Evolutionary conservation across 2,113 vertebrate species (phyloP), one percentile per base, ranked within the genome.

Genomic region (Pomatorhinus ruficollis): DNA sequence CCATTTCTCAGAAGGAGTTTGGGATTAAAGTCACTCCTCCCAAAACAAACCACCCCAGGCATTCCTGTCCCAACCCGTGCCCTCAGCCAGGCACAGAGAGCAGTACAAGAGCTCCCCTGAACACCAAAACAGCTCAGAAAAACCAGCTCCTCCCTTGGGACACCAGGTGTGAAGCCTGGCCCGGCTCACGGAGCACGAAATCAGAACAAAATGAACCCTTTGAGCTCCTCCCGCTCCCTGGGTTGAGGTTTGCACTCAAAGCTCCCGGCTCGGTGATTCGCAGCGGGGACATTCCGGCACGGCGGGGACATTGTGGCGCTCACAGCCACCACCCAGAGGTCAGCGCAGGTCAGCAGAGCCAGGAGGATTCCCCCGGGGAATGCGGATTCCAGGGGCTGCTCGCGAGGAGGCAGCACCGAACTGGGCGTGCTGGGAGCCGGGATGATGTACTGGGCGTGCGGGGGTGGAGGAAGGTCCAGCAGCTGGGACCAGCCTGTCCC

Each of bases 371-470:
- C 74, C 47, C 40, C 0, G 2, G 27, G 37, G 19, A 42, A 35
- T 22, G 25, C 39, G 30, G 18, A 15, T 87, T 24, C 82, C 93
- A 33, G 50, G 40, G 44, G 47, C 15, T 1, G 11, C 17, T 69
- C 47, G 9, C 33, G 6, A 42, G 40, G 52, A 86, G 37, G 63
- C 77, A 86, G 30, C 39, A 17, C 40, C 33, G 4, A 12, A 45
- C 75, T 15, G 71, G 87, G 11, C 3, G 22, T 10, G 19, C 78
- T 71, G 87, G 68, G 18, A 52, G 74, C 37, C 10, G 9, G 56
- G 56, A 15, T 1, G 66, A 14, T 5, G 65, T 8, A 1, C 45
- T 47, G 45, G 21, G 21, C 3, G 7, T 1, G 37, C 28, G 1
- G 15, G 44, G 44, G 4, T 33, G 45, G 23, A 44, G 35, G 5